Conservation (phyloP, 1,140 invertebrate species). For the Lepidostoma basale region DNA sequence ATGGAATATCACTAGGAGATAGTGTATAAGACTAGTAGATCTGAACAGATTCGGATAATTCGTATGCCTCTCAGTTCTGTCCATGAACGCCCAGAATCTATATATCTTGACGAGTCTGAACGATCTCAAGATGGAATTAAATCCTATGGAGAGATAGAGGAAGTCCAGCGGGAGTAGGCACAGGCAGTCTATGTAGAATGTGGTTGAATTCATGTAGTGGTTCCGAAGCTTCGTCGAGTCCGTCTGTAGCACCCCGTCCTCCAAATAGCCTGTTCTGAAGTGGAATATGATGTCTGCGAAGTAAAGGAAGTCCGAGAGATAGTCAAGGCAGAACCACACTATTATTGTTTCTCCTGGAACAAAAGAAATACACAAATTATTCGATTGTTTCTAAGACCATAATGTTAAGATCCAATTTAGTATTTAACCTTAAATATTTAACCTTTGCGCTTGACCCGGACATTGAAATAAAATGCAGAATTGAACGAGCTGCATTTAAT, state of each 20-base stretch:
- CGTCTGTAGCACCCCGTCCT: conserved; percentile 96
- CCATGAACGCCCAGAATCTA: conserved; percentile 98
- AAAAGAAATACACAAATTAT: conserved; percentile 41
- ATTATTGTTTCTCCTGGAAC: conserved; percentile 80
- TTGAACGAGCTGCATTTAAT: too few relatives aligned
- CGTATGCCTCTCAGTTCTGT: conserved; percentile 96
- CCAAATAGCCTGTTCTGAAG: conserved; percentile 95
- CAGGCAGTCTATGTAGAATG: conserved; percentile 98
- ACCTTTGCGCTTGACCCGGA: too few relatives aligned
- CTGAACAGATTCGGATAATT: conserved; percentile 98
- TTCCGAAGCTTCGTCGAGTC: conserved; percentile 90
- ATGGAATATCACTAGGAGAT: conserved; percentile 97
- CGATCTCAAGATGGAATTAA: conserved; percentile 95
- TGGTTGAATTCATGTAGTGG: conserved; percentile 98
- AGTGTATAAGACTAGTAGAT: conserved; percentile 92
- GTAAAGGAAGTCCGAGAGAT: conserved; percentile 95
- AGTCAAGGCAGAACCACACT: conserved; percentile 96
- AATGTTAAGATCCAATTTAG: too few relatives aligned
- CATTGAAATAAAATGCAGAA: too few relatives aligned
- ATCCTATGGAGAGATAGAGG: conserved; percentile 96
- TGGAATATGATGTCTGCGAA: conserved; percentile 95
- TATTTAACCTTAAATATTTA: too few relatives aligned
- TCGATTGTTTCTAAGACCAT: too few relatives aligned
- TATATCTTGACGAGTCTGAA: conserved; percentile 98
- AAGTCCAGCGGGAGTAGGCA: conserved; percentile 97